Evolutionary conservation across 2,888 invertebrate species (phyloP), one percentile per base, ranked within the genome.

Genomic region (Polietes domitor): DNA sequence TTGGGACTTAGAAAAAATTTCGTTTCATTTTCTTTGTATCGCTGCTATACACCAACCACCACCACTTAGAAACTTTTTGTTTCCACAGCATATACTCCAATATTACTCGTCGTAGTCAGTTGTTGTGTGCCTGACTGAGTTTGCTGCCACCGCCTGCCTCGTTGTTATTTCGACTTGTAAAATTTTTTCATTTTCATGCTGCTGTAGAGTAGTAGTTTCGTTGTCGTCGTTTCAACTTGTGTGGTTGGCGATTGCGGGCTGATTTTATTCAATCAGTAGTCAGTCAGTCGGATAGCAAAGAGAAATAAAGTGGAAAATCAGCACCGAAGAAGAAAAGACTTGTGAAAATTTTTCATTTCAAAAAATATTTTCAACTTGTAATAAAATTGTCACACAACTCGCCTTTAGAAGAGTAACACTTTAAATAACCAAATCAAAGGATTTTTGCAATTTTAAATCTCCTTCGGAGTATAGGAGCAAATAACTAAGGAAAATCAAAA

Each of bases 1-100:
- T 86, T 84, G 83, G 85, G 86, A 88, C 87, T 87, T 87, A 80
- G 85, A 82, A 85, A 82, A 88, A 83, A 87, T 80, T 78, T 86
- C 80, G 72, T 83, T 74, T 82, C 78, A 85, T 80, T 82, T 83
- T 76, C 68, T 75, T 68, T 68, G 68, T 68, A 24, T 63, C 47
- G n/a, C n/a, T n/a, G n/a, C 21, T 32, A 47, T 65, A 28, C 21
- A 68, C 5, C 7, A 3, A 19, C 32, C 68, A 77, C 74, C 80
- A 83, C 77, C 80, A 76, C 77, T 75, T 78, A 15, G 68, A 76
- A 65, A 61, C 68, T 78, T 76, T 80, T 83, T 41, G 68, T 37
- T 19, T 43, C 19, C 68, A 43, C 43, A 70, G 74, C 76, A 55
- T 65, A 70, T 76, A 47, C 47, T 47, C 47, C 47, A 47, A 2